Conservation (phyloP, 2,888 invertebrate genomes). For the Melikaiella ostensackeni region DNA sequence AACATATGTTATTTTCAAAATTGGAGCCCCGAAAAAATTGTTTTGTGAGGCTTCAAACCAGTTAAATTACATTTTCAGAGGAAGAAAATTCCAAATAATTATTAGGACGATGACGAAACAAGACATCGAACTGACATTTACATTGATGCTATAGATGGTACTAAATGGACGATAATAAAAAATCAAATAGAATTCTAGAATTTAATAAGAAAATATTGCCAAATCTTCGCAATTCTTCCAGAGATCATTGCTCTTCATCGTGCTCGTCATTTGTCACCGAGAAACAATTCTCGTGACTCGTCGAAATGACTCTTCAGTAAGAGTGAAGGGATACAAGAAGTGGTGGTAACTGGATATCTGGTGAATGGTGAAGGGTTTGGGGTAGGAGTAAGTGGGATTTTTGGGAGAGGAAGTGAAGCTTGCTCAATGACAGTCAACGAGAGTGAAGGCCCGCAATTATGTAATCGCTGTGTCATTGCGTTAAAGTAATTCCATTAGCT, state of each 20-base stretch:
- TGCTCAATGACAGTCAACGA: constrained; percentile 53
- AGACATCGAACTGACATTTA: too few relatives aligned
- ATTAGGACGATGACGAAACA: too few relatives aligned
- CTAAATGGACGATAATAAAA: too few relatives aligned
- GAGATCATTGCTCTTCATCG: constrained; percentile 52
- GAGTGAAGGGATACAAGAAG: constrained; percentile 3
- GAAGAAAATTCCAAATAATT: too few relatives aligned
- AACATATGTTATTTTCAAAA: too few relatives aligned
- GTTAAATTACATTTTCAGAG: too few relatives aligned
- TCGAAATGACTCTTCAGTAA: neutral
- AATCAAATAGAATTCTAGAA: too few relatives aligned
- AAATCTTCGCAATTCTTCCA: neutral
- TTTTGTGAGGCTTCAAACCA: too few relatives aligned
- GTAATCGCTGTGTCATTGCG: constrained; percentile 76
- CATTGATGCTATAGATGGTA: too few relatives aligned
- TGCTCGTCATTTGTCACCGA: constrained; percentile 55
- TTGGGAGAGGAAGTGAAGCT: constrained; percentile 26
- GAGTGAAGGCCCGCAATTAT: constrained; percentile 60
- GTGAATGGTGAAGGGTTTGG: neutral
- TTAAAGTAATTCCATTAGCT: constrained; percentile 75
- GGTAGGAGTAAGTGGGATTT: neutral
- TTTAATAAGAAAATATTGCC: neutral
- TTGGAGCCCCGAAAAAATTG: too few relatives aligned
- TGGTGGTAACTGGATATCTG: neutral
- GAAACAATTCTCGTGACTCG: constrained; percentile 23